Conservation (phyloP, 2,797 vertebrate species). For the Trachops cirrhosus region DNA sequence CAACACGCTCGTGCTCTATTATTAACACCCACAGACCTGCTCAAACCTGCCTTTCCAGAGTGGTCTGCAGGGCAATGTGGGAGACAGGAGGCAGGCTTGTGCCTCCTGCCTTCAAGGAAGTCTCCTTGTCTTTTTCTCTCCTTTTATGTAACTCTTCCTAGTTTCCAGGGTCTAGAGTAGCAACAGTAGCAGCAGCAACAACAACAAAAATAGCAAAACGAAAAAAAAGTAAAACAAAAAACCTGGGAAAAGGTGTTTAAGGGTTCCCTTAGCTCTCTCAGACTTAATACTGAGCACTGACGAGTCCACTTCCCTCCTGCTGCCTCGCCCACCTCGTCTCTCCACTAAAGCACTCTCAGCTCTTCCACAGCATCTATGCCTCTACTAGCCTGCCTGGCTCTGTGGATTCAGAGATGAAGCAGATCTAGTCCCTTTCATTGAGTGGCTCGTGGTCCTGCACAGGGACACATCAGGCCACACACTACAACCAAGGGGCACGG, state of each 20-base stretch:
- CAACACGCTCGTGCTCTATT: not conserved
- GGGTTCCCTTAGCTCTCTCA: not conserved
- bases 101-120: not conserved
- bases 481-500: not conserved
- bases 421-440: not conserved
- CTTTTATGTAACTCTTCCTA: not conserved
- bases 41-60: not conserved
- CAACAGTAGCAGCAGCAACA: not conserved
- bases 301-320: not conserved
- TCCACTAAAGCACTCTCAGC: not conserved
- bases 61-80: not conserved
- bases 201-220: not conserved
- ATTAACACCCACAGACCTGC: not conserved
- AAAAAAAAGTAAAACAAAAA: not conserved
- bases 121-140: not conserved
- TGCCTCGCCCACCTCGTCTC: accelerated
- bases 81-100: not conserved
- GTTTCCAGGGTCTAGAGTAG: not conserved
- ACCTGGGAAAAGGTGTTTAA: not conserved
- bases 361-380: not conserved
- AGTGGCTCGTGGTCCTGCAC: not conserved
- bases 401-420: not conserved
- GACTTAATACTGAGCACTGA: not conserved
- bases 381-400: not conserved
- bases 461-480: not conserved